These are phyloP conservation scores for Aphyosemion australe DNA, from an alignment of 2,113 vertebrate genomes.

Conservation along the genomic window DNA sequence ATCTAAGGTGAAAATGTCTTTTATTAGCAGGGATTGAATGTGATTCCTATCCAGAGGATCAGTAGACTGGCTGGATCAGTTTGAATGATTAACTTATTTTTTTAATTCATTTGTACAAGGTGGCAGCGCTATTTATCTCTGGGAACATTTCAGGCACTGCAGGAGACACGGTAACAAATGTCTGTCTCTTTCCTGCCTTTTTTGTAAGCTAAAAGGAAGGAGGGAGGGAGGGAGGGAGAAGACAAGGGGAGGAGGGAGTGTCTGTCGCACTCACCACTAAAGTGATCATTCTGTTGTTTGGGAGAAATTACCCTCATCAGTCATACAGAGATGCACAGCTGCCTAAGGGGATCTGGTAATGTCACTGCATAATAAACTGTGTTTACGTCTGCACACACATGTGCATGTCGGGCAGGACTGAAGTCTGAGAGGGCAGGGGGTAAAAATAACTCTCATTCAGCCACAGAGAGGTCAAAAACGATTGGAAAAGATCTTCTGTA, in stretches of 20 bases:
- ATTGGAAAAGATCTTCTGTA: constrained; percentile 52
- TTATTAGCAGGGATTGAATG: constrained; percentile 23
- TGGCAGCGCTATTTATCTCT: constrained; percentile 43
- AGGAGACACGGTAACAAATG: constrained; percentile 62
- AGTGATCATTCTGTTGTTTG: constrained; percentile 82
- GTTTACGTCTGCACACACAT: constrained; percentile 39
- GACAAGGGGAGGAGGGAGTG: constrained; percentile 46
- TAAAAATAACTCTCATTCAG: constrained; percentile 66
- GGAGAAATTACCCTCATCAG: constrained; percentile 86
- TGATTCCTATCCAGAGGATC: constrained; percentile 16
- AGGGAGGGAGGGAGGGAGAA: constrained; percentile 26
- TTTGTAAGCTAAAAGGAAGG: constrained; percentile 48
- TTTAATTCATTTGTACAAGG: constrained; percentile 7
- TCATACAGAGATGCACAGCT: constrained; percentile 84
- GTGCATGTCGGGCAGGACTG: constrained; percentile 11
- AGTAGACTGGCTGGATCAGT: constrained; percentile 25
- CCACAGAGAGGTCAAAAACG: constrained; percentile 59
- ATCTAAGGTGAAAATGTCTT: constrained; percentile 30
- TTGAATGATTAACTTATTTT: constrained; percentile 21
- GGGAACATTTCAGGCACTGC: constrained; percentile 41
- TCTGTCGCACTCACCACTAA: constrained; percentile 64
- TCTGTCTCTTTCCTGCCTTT: constrained; percentile 54
- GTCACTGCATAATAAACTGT: constrained; percentile 79
- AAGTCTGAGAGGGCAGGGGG: constrained; percentile 53
- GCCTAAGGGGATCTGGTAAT: constrained; percentile 78